A percentile compares a stretch with the other conserved stretches of the same genome.
phyloP scores from a whole-genome alignment of 35 echinoderm and acorn worm genomes.

The Ptychodera flava region DNA sequence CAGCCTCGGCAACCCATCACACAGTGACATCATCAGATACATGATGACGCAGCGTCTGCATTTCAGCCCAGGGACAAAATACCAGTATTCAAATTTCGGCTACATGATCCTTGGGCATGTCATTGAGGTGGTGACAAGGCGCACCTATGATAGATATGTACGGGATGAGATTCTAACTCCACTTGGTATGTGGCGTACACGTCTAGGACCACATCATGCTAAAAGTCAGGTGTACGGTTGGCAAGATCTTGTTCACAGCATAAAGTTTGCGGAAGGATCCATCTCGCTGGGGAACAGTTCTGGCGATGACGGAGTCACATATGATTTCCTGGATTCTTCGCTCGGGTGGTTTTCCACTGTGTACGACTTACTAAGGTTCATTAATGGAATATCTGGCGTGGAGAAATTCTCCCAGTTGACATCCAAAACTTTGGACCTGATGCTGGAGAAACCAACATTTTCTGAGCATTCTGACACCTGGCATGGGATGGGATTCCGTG shows the following conservation, averaged over 20 bases:
- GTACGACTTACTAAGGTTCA: constrained; percentile 76
- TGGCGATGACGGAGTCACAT: neutral
- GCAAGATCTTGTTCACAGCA: neutral
- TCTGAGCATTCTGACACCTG: constrained; percentile 68
- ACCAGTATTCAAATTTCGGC: constrained; percentile 86
- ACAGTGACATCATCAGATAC: constrained; percentile 53
- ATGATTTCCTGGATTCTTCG: constrained; percentile 39
- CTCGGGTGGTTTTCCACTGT: constrained; percentile 86
- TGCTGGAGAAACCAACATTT: constrained; percentile 52
- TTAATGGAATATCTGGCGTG: constrained; percentile 36
- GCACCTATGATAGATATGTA: constrained; percentile 57
- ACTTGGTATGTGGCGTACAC: constrained; percentile 87
- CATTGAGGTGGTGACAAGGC: constrained; percentile 41
- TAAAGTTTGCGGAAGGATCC: constrained; percentile 18
- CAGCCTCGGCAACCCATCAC: constrained; percentile 13
- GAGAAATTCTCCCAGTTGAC: constrained; percentile 12
- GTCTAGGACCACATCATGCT: constrained; percentile 8
- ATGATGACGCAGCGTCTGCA: constrained; percentile 46
- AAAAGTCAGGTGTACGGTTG: no score
- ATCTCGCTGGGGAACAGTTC: constrained; percentile 11
- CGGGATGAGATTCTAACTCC: constrained; percentile 56
- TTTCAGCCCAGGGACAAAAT: constrained; percentile 63
- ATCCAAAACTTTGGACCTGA: neutral
- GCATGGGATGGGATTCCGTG: constrained; percentile 76
- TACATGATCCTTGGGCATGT: constrained; percentile 77